Evolutionary conservation across 2,113 vertebrate species (phyloP).

Genomic region (Opisthocomus hoazin): DNA sequence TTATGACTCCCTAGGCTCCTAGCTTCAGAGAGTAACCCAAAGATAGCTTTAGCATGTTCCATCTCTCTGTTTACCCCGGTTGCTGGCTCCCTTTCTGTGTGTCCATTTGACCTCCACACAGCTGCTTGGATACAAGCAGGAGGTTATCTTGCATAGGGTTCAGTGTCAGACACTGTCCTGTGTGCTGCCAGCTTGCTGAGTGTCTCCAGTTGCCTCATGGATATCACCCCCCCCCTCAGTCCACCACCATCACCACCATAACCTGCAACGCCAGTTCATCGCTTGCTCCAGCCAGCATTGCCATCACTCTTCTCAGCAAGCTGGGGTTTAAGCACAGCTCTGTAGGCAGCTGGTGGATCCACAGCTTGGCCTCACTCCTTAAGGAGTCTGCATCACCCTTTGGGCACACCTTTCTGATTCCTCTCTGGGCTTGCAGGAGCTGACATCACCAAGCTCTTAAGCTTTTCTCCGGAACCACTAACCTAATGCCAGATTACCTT

Average conservation of each 20-base stretch:
- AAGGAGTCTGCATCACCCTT: neutral
- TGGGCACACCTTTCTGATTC: neutral
- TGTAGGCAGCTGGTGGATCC: neutral
- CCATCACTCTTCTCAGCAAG: neutral
- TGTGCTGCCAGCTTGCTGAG: neutral
- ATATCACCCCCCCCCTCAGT: neutral
- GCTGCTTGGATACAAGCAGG: neutral
- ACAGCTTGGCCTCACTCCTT: neutral
- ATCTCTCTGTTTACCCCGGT: neutral
- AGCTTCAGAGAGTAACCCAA: neutral
- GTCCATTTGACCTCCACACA: neutral
- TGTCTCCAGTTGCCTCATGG: neutral
- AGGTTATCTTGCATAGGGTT: neutral
- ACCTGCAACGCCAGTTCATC: accelerated
- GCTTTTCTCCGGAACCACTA: neutral
- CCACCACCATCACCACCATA: neutral
- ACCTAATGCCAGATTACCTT: neutral
- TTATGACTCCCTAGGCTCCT: neutral
- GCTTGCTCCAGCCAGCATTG: neutral
- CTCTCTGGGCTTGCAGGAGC: neutral
- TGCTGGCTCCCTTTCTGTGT: neutral
- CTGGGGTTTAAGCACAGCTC: neutral
- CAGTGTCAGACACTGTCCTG: neutral
- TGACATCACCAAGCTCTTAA: neutral
- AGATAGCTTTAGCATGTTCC: neutral